A percentile compares a stretch with the other conserved stretches of the same genome.
Evolutionary conservation across 1,140 invertebrate species (phyloP).

Genomic region (Papilio machaon): DNA sequence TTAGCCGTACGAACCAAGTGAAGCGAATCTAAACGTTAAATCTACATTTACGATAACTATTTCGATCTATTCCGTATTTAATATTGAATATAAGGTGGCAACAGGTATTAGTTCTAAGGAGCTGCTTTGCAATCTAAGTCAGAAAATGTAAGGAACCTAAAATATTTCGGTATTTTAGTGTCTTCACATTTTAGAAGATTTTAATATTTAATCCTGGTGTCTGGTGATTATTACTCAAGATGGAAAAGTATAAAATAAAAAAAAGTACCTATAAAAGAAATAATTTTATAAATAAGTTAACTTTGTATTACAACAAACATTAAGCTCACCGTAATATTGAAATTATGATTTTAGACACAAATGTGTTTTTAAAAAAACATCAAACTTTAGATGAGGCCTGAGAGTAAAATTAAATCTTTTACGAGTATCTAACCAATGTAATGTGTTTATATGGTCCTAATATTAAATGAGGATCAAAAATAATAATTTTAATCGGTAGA

Average conservation of each 20-base stretch:
- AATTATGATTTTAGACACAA: neutral
- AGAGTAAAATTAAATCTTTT: no score
- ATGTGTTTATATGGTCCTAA: neutral
- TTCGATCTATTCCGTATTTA: constrained; percentile 70
- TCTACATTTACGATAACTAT: constrained; percentile 80
- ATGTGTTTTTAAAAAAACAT: neutral
- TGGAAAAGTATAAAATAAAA: neutral
- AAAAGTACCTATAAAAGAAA: neutral
- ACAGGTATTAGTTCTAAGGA: constrained; percentile 41
- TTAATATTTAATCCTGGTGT: neutral
- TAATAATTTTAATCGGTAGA: neutral
- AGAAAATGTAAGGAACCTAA: constrained; percentile 26
- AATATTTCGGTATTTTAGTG: neutral
- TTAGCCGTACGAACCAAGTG: constrained; percentile 47
- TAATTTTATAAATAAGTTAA: neutral
- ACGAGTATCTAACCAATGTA: neutral
- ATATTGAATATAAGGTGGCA: constrained; percentile 56
- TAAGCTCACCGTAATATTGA: neutral
- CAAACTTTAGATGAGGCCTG: no score
- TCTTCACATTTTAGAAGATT: neutral
- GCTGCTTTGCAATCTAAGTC: constrained; percentile 20
- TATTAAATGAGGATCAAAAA: neutral
- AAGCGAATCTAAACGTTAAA: constrained; percentile 67
- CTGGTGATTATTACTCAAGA: neutral
- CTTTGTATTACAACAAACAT: neutral